Evolutionary conservation across 30 jellyfish, hydroid and myxozoan species (phyloP).

Genomic region (Turritopsis dohrnii): DNA sequence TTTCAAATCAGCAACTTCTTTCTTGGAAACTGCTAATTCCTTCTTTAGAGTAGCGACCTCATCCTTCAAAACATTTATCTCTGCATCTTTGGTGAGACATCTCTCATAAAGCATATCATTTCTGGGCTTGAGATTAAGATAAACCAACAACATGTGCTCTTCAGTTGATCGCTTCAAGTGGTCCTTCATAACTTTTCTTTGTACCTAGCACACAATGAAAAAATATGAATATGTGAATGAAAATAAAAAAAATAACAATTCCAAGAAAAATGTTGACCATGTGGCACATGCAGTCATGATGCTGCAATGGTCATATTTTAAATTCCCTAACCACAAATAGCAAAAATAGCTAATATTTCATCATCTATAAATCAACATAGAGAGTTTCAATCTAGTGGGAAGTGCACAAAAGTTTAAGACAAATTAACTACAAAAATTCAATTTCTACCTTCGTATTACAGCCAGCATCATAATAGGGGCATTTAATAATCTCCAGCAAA

Average conservation of each 20-base stretch:
- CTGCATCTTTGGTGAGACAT: background rate
- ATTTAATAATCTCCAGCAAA: background rate
- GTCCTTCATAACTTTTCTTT: background rate
- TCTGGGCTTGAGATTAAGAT: background rate
- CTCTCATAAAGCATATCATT: background rate
- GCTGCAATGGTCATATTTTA: too few relatives aligned
- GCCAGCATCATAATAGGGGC: background rate
- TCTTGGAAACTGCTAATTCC: background rate
- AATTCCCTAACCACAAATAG: too few relatives aligned
- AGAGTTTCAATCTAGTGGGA: too few relatives aligned
- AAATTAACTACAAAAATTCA: too few relatives aligned
- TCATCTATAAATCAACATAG: too few relatives aligned
- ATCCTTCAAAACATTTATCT: background rate
- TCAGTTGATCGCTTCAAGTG: background rate
- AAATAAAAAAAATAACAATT: background rate
- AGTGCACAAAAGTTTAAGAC: too few relatives aligned
- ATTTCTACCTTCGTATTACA: background rate
- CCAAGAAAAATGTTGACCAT: too few relatives aligned
- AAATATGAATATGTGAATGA: background rate
- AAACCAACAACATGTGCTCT: background rate
- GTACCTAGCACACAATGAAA: background rate
- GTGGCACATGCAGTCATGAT: too few relatives aligned
- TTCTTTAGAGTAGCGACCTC: background rate
- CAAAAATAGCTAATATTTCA: too few relatives aligned
- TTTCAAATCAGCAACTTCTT: background rate